phyloP scores from a whole-genome alignment of 2,113 vertebrate genomes.

The Cynoglossus semilaevis region DNA sequence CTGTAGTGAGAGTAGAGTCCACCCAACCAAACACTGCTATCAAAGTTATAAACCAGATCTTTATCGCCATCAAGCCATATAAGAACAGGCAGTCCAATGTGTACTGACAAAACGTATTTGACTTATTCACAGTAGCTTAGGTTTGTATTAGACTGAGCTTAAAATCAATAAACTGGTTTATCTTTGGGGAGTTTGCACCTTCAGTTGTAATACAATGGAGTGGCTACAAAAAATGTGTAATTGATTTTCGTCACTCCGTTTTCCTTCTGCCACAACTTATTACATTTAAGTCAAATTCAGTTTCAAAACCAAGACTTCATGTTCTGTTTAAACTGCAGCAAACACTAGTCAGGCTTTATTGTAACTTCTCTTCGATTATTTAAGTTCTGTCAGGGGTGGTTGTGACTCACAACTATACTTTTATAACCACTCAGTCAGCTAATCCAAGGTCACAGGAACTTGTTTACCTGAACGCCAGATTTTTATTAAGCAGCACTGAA shows the following conservation, averaged over 20 bases:
- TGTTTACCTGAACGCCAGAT: not conserved
- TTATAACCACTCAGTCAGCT: not conserved
- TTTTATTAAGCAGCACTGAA: not conserved
- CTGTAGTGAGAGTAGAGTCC: constrained; percentile 1
- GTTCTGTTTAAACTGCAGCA: too few species aligned
- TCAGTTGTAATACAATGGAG: constrained; percentile 1
- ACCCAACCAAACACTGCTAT: too few species aligned
- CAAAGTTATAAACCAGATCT: constrained; percentile 8
- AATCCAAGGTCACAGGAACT: not conserved
- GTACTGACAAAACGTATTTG: constrained; percentile 9
- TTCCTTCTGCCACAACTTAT: constrained; percentile 12
- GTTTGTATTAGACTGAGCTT: constrained; percentile 15
- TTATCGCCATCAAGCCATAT: not conserved
- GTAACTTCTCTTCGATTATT: too few species aligned
- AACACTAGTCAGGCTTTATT: too few species aligned
- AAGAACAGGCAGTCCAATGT: constrained; percentile 18
- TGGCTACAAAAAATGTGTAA: constrained; percentile 21
- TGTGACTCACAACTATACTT: not conserved
- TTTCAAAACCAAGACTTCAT: not conserved
- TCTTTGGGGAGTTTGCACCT: not conserved
- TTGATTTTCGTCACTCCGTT: constrained; percentile 22
- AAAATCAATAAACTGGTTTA: constrained; percentile 6
- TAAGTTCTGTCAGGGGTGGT: not conserved
- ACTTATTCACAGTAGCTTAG: constrained; percentile 10
- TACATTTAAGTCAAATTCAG: constrained; percentile 43